phyloP scores from a whole-genome alignment of 2,797 vertebrate genomes.

The Myioborus miniatus region DNA sequence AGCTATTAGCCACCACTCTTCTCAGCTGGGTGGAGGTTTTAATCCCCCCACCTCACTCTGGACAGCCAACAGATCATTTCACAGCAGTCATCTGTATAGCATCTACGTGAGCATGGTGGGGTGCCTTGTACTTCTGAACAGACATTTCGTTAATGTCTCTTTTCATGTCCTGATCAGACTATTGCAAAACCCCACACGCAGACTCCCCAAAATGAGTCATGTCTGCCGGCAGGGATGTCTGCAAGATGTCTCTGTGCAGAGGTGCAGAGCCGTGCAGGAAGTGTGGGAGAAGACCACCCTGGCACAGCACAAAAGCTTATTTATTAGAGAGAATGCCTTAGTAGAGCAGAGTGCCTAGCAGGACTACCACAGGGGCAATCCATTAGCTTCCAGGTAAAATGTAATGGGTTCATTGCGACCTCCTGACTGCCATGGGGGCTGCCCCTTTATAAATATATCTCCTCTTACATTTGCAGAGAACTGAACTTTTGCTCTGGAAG shows the following conservation, averaged over 20 bases:
- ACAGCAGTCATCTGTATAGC: neutral
- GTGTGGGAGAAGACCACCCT: neutral
- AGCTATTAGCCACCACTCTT: neutral
- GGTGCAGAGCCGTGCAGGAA: neutral
- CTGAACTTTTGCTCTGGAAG: neutral
- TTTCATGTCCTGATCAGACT: constrained; percentile 7
- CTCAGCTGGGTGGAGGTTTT: neutral
- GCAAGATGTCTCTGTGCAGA: neutral
- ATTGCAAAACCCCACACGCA: neutral
- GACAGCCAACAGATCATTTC: neutral
- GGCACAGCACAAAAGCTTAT: neutral
- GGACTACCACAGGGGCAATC: neutral
- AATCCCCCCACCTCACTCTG: neutral
- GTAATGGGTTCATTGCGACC: neutral
- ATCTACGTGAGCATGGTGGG: neutral
- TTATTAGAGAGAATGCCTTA: neutral
- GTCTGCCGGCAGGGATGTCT: neutral
- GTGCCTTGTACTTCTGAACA: neutral
- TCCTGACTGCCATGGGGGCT: neutral
- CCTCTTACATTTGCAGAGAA: neutral
- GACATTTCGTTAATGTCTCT: neutral
- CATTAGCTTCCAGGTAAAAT: neutral
- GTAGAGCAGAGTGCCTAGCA: neutral
- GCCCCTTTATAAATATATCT: rapidly evolving
- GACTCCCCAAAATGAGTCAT: constrained; percentile 37